These are phyloP conservation scores for Parauchenoglanis punctatus DNA, from an alignment of 2,797 vertebrate species.

Conservation along the genomic window DNA sequence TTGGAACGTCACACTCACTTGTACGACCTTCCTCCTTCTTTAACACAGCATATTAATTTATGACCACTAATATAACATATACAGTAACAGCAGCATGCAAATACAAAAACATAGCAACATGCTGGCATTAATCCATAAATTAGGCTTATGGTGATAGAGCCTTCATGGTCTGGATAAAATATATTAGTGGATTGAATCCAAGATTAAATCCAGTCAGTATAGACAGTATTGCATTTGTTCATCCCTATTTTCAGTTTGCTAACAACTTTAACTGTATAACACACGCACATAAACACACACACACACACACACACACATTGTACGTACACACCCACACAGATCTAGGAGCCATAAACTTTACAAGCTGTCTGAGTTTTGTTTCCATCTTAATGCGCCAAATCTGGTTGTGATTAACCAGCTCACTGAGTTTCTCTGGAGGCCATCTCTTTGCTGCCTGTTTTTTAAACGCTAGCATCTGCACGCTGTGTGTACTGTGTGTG, in stretches of 20 bases:
- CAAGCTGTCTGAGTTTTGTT: constrained; percentile 70
- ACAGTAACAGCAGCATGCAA: neutral
- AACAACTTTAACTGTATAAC: neutral
- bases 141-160: neutral
- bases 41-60: neutral
- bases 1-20: neutral
- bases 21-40: neutral
- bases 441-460: constrained; percentile 65
- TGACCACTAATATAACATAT: neutral
- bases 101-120: neutral
- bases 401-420: constrained; percentile 77
- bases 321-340: constrained; percentile 32
- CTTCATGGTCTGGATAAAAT: neutral
- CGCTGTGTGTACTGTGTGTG: constrained; percentile 18
- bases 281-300: constrained; percentile 12
- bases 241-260: neutral
- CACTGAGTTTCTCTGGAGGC: constrained; percentile 66
- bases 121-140: neutral
- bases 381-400: constrained; percentile 74
- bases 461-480: constrained; percentile 71
- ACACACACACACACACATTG: constrained; percentile 24
- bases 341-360: constrained; percentile 69
- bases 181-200: neutral
- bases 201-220: neutral
- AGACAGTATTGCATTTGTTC: neutral